Evolutionary conservation across 2,113 vertebrate genomes (phyloP), one percentile per base, ranked within the genome.

Genomic region (Tympanuchus pallidicinctus): DNA sequence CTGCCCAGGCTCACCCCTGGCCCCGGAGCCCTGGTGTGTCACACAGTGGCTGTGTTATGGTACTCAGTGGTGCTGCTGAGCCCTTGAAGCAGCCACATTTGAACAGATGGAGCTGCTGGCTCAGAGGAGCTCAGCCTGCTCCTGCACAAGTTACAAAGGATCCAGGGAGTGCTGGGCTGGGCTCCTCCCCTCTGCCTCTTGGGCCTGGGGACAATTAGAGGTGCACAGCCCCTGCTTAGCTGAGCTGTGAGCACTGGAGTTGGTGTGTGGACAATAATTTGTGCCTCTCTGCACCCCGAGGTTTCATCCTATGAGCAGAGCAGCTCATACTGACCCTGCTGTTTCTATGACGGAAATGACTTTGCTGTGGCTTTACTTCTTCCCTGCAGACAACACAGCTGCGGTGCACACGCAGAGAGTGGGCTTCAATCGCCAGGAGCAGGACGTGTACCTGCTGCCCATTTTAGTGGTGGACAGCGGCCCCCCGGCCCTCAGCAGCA

Each of bases 391-490:
- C 97, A 99, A 99, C 97, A 99, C 98, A 0, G 99, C 99, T 1
- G 98, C 99, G 0, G 98, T 99, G 94, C 98, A 98, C 92, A 99
- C 99, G 0, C 98, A 99, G 95, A 98, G 98, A 27, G 88, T 98
- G 82, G 98, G 98, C 86, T 99, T 99, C 96, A 99, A 99, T 94
- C 98, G 99, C 57, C 98, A 98, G 84, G 99, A 99, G 97, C 99
- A 99, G 97, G 99, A 99, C 2, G 97, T 99, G 79, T 99, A 99
- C 97, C 94, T 99, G 96, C 97, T 99, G 64, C 99, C 99, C 66
- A 99, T 99, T 71, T 97, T 99, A 76, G 99, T 99, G 95, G 98
- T 99, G 86, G 99, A 99, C 98, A 98, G 98, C 0, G 99, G 99
- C 32, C 98, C 98, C 1, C 99, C 99, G 0, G 97, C 98, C 13